phyloP scores from a whole-genome alignment of 2,888 invertebrate genomes.

The Meandrusa payeni region DNA sequence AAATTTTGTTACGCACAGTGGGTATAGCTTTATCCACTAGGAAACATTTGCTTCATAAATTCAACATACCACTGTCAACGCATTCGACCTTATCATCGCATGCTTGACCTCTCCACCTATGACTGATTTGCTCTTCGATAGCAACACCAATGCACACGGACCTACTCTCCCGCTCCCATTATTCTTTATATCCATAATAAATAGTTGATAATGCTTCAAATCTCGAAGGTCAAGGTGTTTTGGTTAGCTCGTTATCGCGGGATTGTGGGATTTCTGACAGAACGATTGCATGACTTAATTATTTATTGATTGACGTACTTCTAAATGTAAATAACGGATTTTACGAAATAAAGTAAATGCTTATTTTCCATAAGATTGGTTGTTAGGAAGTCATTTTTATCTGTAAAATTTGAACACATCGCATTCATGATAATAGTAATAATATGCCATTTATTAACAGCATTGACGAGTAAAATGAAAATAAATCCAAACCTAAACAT shows the following conservation, averaged over 20 bases:
- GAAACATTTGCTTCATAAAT: constrained; percentile 49
- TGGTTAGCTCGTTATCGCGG: constrained; percentile 34
- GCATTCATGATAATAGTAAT: too few species aligned
- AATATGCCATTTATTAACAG: too few species aligned
- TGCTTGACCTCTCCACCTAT: constrained; percentile 59
- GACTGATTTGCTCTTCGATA: constrained; percentile 65
- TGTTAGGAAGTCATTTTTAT: too few species aligned
- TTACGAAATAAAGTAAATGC: too few species aligned
- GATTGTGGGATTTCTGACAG: constrained; percentile 47
- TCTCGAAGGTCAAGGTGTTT: constrained; percentile 32
- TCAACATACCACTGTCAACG: constrained; percentile 55
- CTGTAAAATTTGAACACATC: too few species aligned
- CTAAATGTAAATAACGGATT: too few species aligned
- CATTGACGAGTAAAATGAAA: too few species aligned
- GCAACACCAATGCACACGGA: constrained; percentile 39
- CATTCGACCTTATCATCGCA: constrained; percentile 46
- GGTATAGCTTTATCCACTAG: constrained; percentile 33
- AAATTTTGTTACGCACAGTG: constrained; percentile 28
- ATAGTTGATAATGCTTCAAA: constrained; percentile 2
- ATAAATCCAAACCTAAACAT: too few species aligned
- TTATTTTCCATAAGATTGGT: too few species aligned
- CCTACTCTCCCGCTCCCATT: constrained; percentile 27
- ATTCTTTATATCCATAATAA: constrained; percentile 13
- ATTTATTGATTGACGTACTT: constrained; percentile 46
- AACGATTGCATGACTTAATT: constrained; percentile 48